Evolutionary conservation across 1,140 invertebrate species (phyloP), one percentile per base, ranked within the genome.

Genomic region (Coptotermes formosanus): DNA sequence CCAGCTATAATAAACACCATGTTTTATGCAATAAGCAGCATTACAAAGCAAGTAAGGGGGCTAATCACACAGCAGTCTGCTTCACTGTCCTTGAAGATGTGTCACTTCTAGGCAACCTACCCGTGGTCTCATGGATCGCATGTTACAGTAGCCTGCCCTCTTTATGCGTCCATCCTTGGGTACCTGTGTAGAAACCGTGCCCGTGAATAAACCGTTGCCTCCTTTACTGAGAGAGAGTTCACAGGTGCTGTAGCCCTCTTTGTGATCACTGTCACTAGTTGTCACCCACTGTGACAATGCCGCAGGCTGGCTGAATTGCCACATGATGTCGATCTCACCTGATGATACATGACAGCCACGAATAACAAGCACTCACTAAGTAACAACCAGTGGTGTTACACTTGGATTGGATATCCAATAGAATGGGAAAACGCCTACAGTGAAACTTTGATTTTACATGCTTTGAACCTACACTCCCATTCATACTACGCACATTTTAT

Each of bases 161-260:
- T 94, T 95, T 2, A 94, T 92, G 86, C 91, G 91, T 25, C 97
- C 97, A 93, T 98, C 96, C 90, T 96, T 95, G 3, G 96, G 95
- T 44, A 96, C 90, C 87, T 93, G 91, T 1, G 93, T 94, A 88
- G 93, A 93, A 1, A 98, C 89, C 83, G 92, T 91, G 2, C 98
- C 98, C 87, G 94, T 93, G 90, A 99, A 98, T 25, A 96, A 88
- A 1, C 93, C 97, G 88, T 94, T 94, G 0, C 96, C 95, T 6
- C 93, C 90, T 30, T 92, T 90, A 88, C 95, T 96, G 8, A 92
- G 88, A 8, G 87, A 88, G 14, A 94, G 89, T 25, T 89, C 91
- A 87, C 95, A 96, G 83, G 89, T 92, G 89, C 97, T 98, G 89
- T 91, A 94, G 8, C 97, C 97, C 89, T 97, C 93, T 86, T 94